Evolutionary conservation across 2,888 invertebrate species (phyloP).

Genomic region (Cristatella mucedo): DNA sequence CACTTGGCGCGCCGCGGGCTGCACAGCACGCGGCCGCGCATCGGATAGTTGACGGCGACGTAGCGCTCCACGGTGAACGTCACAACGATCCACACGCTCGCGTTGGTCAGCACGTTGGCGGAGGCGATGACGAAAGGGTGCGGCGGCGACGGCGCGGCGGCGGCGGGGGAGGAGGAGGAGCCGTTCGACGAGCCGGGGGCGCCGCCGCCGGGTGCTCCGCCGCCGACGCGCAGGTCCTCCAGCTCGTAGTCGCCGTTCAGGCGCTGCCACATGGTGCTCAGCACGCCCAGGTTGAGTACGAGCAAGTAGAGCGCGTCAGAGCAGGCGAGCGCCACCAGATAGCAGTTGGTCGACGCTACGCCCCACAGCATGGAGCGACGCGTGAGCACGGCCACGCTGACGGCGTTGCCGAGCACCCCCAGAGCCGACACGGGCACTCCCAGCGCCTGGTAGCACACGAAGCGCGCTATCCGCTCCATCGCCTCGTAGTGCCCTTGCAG

Average conservation of each 20-base stretch:
- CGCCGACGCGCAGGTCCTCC: too few relatives aligned
- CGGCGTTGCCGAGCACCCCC: neutral
- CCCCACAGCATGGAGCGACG: neutral
- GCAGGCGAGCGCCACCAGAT: conserved; percentile 57
- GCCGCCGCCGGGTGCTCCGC: too few relatives aligned
- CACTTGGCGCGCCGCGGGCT: conserved; percentile 9
- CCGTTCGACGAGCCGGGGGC: too few relatives aligned
- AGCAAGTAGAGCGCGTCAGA: conserved; percentile 59
- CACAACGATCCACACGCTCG: conserved; percentile 61
- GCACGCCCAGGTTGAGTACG: neutral
- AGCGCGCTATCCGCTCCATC: neutral
- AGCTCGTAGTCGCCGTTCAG: too few relatives aligned
- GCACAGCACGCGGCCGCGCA: conserved; percentile 35
- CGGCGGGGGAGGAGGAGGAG: too few relatives aligned
- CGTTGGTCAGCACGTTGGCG: conserved; percentile 50
- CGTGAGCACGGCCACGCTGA: neutral
- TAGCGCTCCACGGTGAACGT: conserved; percentile 70
- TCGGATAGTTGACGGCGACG: conserved; percentile 60
- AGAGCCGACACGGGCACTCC: neutral
- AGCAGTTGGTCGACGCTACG: conserved; percentile 54
- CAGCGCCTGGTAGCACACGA: neutral
- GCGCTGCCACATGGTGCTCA: neutral
- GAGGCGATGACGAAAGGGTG: conserved; percentile 47
- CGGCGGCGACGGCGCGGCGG: conserved; percentile 3
- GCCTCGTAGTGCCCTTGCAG: too few relatives aligned